These are phyloP conservation scores for Papilio gigon DNA, from an alignment of 2,888 invertebrate genomes.

Conservation along the genomic window DNA sequence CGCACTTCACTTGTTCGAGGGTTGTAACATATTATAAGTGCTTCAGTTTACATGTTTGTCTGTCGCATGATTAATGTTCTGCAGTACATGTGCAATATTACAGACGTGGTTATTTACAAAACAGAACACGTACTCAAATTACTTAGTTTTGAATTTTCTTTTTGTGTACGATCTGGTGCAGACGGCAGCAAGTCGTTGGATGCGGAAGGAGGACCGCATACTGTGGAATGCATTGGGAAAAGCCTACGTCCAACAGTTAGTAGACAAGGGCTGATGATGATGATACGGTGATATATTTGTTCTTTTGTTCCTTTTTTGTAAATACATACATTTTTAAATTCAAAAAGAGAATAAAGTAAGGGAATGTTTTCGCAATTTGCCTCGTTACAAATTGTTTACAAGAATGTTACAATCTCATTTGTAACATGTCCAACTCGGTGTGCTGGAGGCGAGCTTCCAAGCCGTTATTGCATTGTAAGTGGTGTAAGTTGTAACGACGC, in stretches of 20 bases:
- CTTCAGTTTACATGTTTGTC: not conserved
- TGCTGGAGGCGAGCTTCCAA: not conserved
- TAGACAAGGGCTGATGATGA: too few species aligned
- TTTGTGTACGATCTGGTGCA: too few species aligned
- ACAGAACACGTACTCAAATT: not conserved
- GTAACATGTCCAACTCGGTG: not conserved
- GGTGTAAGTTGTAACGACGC: constrained; percentile 2
- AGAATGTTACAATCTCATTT: constrained; percentile 1
- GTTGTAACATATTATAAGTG: not conserved
- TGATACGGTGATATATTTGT: too few species aligned
- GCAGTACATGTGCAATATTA: not conserved
- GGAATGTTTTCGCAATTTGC: too few species aligned
- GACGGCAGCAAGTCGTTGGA: too few species aligned
- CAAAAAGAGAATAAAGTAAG: too few species aligned
- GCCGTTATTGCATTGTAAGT: constrained; percentile 27
- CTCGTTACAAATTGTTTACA: not conserved
- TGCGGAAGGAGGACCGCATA: too few species aligned
- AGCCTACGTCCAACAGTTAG: too few species aligned
- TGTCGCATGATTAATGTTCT: not conserved
- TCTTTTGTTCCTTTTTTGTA: too few species aligned
- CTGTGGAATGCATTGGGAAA: too few species aligned
- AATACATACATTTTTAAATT: too few species aligned
- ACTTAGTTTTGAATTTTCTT: too few species aligned
- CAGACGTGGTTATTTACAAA: not conserved
- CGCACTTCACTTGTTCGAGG: not conserved